A percentile compares a stretch with the other conserved stretches of the same genome.
Conservation (phyloP, 2,888 invertebrate genomes). For the Ophioninae sp. region DNA sequence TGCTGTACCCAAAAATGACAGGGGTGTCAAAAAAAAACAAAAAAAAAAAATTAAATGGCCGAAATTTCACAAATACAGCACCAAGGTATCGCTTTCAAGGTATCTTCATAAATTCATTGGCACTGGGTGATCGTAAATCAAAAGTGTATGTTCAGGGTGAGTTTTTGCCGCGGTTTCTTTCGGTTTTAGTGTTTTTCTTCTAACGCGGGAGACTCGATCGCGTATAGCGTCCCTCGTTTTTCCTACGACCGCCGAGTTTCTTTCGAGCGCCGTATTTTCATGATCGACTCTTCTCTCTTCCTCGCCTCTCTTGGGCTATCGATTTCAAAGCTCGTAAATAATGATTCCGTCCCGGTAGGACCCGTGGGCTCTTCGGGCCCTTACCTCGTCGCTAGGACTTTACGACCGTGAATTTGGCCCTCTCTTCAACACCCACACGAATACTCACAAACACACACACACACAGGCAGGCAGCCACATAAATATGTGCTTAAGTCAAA, state of each 20-base stretch:
- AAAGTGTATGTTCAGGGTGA: constrained; percentile 39
- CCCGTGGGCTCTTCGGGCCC: constrained; percentile 50
- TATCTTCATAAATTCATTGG: constrained; percentile 34
- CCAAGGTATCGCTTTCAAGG: constrained; percentile 3
- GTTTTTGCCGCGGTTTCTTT: constrained; percentile 32
- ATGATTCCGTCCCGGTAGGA: constrained; percentile 65
- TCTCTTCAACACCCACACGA: constrained; percentile 4
- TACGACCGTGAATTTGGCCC: constrained; percentile 58
- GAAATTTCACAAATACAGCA: background rate
- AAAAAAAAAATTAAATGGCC: background rate
- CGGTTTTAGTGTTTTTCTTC: constrained; percentile 31
- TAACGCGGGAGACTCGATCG: background rate
- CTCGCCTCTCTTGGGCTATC: constrained; percentile 71
- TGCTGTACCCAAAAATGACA: no score
- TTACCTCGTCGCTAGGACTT: constrained; percentile 53
- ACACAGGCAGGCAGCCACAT: background rate
- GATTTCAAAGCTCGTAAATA: constrained; percentile 79
- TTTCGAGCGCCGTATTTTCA: constrained; percentile 70
- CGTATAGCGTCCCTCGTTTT: constrained; percentile 57
- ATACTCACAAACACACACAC: background rate
- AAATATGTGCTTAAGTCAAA: constrained; percentile 20
- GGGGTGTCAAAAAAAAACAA: background rate
- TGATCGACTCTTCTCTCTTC: constrained; percentile 70
- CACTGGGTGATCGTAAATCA: constrained; percentile 48
- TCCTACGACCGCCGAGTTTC: constrained; percentile 61